Conservation (phyloP, 2,113 vertebrate species). For the Rhinolophus sinicus region DNA sequence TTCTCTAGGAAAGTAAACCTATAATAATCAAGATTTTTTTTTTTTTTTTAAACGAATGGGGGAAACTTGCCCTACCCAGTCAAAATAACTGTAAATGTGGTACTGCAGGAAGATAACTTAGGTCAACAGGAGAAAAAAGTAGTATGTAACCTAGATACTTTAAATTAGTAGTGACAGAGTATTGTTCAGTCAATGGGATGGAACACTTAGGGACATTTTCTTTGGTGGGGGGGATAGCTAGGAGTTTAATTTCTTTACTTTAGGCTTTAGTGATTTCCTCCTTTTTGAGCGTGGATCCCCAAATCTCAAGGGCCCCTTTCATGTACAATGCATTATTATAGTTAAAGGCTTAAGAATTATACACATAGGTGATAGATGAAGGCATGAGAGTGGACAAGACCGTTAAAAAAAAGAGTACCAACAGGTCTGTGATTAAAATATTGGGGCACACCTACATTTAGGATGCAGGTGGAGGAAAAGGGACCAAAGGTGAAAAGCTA, state of each 20-base stretch:
- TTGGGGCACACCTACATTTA: neutral
- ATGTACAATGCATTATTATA: neutral
- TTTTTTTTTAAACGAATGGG: neutral
- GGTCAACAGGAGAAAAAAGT: neutral
- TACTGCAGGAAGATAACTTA: neutral
- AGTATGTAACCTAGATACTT: neutral
- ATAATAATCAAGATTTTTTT: neutral
- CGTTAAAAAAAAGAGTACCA: neutral
- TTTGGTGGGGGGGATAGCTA: neutral
- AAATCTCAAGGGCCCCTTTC: neutral
- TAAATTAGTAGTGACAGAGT: neutral
- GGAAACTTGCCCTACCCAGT: neutral
- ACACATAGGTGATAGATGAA: neutral
- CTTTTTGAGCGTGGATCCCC: neutral
- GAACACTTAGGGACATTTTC: neutral
- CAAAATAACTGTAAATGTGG: constrained; percentile 10
- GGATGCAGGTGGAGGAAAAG: neutral
- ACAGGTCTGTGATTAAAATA: neutral
- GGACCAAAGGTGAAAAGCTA: neutral
- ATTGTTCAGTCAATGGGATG: constrained; percentile 21
- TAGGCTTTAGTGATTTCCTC: neutral
- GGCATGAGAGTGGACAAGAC: neutral
- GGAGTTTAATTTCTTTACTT: neutral
- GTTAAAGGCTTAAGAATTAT: neutral
- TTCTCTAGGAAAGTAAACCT: neutral